Conservation (phyloP, 53 echinoderm and acorn worm genomes). For the Crossaster papposus region DNA sequence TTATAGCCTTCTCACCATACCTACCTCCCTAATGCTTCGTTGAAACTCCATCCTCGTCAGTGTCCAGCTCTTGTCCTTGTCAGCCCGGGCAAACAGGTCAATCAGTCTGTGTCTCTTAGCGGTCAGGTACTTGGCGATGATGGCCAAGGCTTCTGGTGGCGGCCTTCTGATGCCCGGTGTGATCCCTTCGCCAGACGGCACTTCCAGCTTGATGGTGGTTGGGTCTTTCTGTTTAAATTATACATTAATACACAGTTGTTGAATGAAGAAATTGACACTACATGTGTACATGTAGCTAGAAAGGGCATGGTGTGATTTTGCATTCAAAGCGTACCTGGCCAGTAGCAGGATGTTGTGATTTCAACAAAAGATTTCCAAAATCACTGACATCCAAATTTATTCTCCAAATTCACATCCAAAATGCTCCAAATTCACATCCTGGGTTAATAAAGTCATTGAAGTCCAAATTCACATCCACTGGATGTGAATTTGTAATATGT, state of each 20-base stretch:
- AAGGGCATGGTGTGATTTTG: no score
- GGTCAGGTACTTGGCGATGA: constrained; percentile 73
- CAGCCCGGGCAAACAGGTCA: constrained; percentile 87
- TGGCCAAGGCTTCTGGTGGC: constrained; percentile 75
- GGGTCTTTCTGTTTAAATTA: constrained; percentile 17
- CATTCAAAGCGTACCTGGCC: no score
- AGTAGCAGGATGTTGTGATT: no score
- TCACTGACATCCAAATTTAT: no score
- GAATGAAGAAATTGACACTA: neutral
- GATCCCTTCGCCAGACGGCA: neutral
- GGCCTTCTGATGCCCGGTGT: constrained; percentile 47
- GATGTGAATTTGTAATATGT: no score
- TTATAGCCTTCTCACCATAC: neutral
- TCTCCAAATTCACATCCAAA: no score
- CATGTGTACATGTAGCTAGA: no score
- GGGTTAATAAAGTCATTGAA: no score
- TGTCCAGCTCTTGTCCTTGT: constrained; percentile 96
- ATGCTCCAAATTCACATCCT: no score
- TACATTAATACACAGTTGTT: neutral
- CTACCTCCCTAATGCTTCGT: constrained; percentile 87
- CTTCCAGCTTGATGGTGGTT: constrained; percentile 20
- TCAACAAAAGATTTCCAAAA: no score
- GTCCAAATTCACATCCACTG: no score
- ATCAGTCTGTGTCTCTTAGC: constrained; percentile 74
- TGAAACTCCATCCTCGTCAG: constrained; percentile 79